phyloP scores from a whole-genome alignment of 2,113 vertebrate genomes.

The Lanius collurio region DNA sequence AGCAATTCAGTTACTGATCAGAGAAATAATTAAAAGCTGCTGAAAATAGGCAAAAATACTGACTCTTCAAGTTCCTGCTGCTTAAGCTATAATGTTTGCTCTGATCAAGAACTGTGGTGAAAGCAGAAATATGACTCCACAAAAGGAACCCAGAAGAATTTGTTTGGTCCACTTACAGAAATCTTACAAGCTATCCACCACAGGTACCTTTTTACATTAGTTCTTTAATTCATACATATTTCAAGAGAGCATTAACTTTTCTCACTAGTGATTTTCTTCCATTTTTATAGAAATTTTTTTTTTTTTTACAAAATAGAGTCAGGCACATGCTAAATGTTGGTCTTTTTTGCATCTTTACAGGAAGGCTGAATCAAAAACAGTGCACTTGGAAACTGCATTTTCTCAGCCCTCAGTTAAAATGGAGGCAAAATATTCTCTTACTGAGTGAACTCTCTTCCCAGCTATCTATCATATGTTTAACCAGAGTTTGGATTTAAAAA shows the following conservation, averaged over 20 bases:
- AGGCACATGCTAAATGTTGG: background rate
- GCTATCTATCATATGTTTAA: background rate
- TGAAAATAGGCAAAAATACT: constrained; percentile 14
- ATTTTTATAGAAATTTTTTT: background rate
- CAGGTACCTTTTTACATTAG: background rate
- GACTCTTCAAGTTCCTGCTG: background rate
- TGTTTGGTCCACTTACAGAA: background rate
- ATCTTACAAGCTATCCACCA: background rate
- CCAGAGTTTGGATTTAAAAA: background rate
- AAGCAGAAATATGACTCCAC: background rate
- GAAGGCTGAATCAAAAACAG: background rate
- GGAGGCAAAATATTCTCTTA: background rate
- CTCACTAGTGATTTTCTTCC: background rate
- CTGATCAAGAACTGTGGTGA: background rate
- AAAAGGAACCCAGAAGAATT: background rate
- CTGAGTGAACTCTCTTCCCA: background rate
- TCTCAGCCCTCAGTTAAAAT: background rate
- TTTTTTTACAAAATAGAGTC: background rate
- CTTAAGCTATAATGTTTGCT: background rate
- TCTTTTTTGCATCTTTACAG: background rate
- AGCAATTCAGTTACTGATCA: background rate
- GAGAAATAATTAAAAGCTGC: background rate
- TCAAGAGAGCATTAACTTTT: background rate
- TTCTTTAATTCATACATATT: background rate
- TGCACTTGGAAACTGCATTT: background rate